phyloP scores from a whole-genome alignment of 2,113 vertebrate genomes.

The Sardina pilchardus region DNA sequence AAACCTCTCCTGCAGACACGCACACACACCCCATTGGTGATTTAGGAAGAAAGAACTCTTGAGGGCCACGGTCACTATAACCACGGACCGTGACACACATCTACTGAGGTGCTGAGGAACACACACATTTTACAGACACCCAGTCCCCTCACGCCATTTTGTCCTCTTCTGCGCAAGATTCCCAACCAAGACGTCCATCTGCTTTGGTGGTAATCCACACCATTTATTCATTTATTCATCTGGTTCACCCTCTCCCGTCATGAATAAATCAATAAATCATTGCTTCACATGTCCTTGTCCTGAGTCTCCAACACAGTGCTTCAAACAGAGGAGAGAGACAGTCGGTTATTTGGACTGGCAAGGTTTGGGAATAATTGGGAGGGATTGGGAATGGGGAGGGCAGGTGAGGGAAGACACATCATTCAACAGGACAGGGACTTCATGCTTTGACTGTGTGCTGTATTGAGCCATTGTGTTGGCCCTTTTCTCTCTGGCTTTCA shows the following conservation, averaged over 20 bases:
- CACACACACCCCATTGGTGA: conserved; percentile 20
- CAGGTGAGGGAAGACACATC: conserved; percentile 4
- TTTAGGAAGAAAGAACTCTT: conserved; percentile 14
- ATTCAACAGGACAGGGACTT: conserved; percentile 39
- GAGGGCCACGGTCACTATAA: background rate
- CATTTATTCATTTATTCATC: conserved; percentile 34
- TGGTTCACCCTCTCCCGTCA: conserved; percentile 13
- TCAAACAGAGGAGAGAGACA: conserved; percentile 44
- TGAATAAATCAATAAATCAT: conserved; percentile 44
- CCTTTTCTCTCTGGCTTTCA: background rate
- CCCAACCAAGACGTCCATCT: conserved; percentile 11
- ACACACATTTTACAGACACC: background rate
- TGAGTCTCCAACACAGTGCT: conserved; percentile 26
- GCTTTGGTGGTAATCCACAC: background rate
- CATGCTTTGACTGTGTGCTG: conserved; percentile 53
- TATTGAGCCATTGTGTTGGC: background rate
- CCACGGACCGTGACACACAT: background rate
- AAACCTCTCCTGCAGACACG: conserved; percentile 46
- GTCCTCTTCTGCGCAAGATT: conserved; percentile 22
- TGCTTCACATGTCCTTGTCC: conserved; percentile 35
- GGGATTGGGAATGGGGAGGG: conserved; percentile 28
- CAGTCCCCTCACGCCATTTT: background rate
- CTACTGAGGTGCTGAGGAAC: background rate
- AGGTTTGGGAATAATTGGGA: background rate
- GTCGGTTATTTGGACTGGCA: conserved; percentile 31